Evolutionary conservation across 2,797 vertebrate genomes (phyloP).

Genomic region (Pantherophis alleghaniensis): DNA sequence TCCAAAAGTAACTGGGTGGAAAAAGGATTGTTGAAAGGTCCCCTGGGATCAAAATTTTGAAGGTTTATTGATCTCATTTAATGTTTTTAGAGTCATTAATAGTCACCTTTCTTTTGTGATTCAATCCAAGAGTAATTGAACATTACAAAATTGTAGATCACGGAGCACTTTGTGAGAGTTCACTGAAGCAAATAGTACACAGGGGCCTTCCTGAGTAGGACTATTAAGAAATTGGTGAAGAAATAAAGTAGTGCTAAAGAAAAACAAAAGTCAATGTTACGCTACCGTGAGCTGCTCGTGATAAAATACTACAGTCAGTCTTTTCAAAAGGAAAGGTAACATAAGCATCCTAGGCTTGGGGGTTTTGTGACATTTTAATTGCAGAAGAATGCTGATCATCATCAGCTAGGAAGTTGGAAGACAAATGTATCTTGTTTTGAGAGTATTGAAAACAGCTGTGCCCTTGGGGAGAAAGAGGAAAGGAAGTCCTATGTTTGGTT

Average conservation of each 20-base stretch:
- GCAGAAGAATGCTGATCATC: background rate
- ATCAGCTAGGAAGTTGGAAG: background rate
- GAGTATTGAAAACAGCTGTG: background rate
- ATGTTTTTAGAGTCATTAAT: constrained; percentile 67
- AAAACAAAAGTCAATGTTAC: constrained; percentile 52
- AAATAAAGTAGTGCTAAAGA: constrained; percentile 42
- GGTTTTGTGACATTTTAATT: constrained; percentile 26
- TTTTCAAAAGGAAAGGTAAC: constrained; percentile 39
- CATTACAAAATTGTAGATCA: constrained; percentile 58
- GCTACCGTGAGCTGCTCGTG: constrained; percentile 35
- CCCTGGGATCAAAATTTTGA: constrained; percentile 63
- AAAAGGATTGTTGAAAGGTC: constrained; percentile 55
- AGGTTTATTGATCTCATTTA: constrained; percentile 67
- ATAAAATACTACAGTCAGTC: constrained; percentile 38
- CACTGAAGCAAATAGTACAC: constrained; percentile 53
- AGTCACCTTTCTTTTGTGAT: constrained; percentile 67
- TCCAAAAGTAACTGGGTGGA: constrained; percentile 53
- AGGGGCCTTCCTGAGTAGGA: constrained; percentile 34
- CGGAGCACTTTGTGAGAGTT: constrained; percentile 60
- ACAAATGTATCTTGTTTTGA: background rate
- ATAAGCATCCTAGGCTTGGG: constrained; percentile 1
- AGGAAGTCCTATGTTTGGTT: background rate
- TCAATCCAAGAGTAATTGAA: constrained; percentile 62
- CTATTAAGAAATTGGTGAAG: constrained; percentile 51
- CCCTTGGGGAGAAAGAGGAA: background rate